A percentile compares a stretch with the other conserved stretches of the same genome.
Evolutionary conservation across 2,888 invertebrate genomes (phyloP).

Genomic region (Xanthia togata): DNA sequence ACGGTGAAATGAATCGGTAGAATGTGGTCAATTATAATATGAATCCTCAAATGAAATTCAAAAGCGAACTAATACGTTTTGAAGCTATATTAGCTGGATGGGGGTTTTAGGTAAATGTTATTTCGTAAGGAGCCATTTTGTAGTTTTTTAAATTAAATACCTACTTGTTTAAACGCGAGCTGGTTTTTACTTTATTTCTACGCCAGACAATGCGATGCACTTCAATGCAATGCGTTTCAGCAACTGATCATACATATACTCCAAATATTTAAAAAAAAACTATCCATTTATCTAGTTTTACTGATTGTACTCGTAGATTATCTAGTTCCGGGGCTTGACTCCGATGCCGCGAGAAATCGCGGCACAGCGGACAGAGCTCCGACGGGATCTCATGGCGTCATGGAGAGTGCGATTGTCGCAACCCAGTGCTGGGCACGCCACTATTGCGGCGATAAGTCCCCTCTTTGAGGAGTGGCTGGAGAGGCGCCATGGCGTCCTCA

Average conservation of each 20-base stretch:
- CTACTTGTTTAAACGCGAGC: conserved; percentile 47
- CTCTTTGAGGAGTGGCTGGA: too few species aligned
- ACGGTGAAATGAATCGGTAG: conserved; percentile 65
- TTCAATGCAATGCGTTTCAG: background rate
- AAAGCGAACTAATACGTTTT: conserved; percentile 71
- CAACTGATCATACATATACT: background rate
- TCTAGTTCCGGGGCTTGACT: too few species aligned
- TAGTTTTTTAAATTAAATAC: conserved; percentile 60
- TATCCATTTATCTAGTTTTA: background rate
- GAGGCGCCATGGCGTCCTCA: too few species aligned
- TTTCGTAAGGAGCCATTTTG: conserved; percentile 61
- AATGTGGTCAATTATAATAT: conserved; percentile 64
- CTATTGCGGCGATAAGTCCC: too few species aligned
- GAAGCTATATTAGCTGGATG: conserved; percentile 53
- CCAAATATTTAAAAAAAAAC: background rate
- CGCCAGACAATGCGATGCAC: background rate
- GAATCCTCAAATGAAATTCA: conserved; percentile 56
- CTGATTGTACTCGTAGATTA: too few species aligned
- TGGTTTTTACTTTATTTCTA: conserved; percentile 4
- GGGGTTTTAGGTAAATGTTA: conserved; percentile 38
- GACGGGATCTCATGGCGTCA: too few species aligned
- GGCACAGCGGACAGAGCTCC: too few species aligned
- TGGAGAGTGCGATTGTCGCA: too few species aligned
- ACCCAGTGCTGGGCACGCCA: too few species aligned
- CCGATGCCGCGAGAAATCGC: too few species aligned